These are phyloP conservation scores for Lineus longissimus DNA, from an alignment of 1,140 invertebrate genomes.

Conservation along the genomic window DNA sequence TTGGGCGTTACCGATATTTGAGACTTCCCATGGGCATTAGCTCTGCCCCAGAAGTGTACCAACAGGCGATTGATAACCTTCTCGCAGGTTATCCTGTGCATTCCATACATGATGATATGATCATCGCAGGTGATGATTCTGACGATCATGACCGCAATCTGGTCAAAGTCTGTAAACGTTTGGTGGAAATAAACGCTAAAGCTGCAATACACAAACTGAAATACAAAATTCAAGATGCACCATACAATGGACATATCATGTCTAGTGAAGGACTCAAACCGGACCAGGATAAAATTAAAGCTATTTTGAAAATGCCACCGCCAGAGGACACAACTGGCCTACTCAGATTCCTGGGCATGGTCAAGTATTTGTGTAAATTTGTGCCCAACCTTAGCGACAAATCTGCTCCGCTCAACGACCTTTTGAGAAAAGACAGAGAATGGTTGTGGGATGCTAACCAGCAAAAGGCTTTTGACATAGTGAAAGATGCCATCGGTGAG, in stretches of 20 bases:
- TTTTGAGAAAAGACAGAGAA: too few relatives aligned
- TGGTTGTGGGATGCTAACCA: too few relatives aligned
- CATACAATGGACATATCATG: not conserved
- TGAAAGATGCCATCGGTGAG: too few relatives aligned
- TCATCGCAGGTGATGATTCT: not conserved
- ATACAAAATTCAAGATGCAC: not conserved
- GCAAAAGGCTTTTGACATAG: too few relatives aligned
- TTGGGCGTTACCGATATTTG: slow-evolving; percentile 3
- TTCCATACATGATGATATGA: not conserved
- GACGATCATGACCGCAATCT: not conserved
- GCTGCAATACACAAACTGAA: not conserved
- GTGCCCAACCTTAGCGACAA: not conserved
- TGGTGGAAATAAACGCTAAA: not conserved
- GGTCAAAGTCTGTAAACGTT: not conserved
- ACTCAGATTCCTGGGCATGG: not conserved
- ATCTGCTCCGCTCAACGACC: too few relatives aligned
- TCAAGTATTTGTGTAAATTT: not conserved
- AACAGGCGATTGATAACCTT: not conserved
- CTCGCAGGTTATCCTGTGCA: not conserved
- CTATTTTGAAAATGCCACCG: not conserved
- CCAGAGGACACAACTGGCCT: not conserved
- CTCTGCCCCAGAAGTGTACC: slow-evolving; percentile 6
- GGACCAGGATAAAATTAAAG: not conserved
- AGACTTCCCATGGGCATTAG: slow-evolving; percentile 12
- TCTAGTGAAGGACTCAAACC: not conserved